Conservation (phyloP, 30 jellyfish, hydroid and myxozoan species). For the Aurelia coerulea region DNA sequence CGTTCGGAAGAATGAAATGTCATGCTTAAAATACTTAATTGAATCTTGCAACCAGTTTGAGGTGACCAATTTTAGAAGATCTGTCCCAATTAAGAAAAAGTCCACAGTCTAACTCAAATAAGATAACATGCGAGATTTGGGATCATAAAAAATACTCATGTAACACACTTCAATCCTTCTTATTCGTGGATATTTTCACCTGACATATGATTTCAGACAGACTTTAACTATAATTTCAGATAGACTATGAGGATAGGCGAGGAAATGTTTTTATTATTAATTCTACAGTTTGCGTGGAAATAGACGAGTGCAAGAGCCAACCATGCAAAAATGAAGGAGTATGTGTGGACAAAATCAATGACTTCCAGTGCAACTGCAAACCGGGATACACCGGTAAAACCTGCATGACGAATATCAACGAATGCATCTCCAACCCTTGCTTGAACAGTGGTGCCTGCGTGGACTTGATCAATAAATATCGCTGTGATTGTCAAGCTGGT, state of each 20-base stretch:
- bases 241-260: not conserved
- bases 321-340: constrained; percentile 69
- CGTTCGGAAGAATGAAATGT: no score
- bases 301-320: constrained; percentile 68
- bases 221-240: not conserved
- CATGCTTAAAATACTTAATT: no score
- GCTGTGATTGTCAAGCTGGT: constrained; percentile 61
- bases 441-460: constrained; percentile 49
- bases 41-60: no score
- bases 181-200: no score
- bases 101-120: no score
- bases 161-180: no score
- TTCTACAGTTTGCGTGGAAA: constrained; percentile 48
- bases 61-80: no score
- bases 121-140: no score
- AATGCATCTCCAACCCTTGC: constrained; percentile 73
- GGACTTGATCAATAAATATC: constrained; percentile 54
- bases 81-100: no score
- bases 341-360: constrained; percentile 60
- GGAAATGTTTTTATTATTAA: not conserved
- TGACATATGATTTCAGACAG: no score
- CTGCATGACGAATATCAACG: constrained; percentile 60
- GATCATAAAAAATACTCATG: no score
- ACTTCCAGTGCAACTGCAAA: constrained; percentile 58
- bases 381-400: constrained; percentile 77